Base-by-base conservation (phyloP, 2,888 invertebrate genomes). In the Fissipunctia ypsillon region DNA sequence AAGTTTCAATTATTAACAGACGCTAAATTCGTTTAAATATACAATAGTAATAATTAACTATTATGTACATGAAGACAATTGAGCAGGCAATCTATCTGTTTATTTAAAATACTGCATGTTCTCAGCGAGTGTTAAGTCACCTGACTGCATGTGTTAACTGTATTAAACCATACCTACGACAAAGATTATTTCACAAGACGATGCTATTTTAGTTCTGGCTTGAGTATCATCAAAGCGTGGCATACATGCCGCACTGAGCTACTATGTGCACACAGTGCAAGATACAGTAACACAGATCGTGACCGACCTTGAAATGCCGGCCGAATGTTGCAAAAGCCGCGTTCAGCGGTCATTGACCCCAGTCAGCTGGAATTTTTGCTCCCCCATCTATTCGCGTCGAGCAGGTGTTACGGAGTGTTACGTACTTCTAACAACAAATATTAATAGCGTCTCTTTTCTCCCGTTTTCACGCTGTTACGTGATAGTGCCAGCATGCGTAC, bases 121-220 rank as follows among this genome's bases (percentile, higher is more conserved):
- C 80, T 63, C 60, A 63, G 65, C 43, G 78, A 73, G 71, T 80
- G 86, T 66, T 48, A 54, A 71, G 84, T 90, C 91, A 91, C 88
- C 90, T 91, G 91, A 91, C 87, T 87, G 84, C 83, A 78, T 84
- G 87, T 85, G 78, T 80, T 72, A 79, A 84, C 80, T 77, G 59
- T 79, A 84, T 84, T 84, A 88, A 86, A 84, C 86, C 69, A 83
- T 84, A n/a, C n/a, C n/a, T n/a, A 86, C 86, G 87, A 85, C 80
- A 81, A 78, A 80, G 81, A 78, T 84, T 77, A 92, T 92, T 91
- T 91, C 91, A 88, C 92, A 91, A 91, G 94, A 93, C 91, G 91
- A 81, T 81, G 91, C 95, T 95, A 95, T 95, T 95, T 95, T 89
- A 84, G 94, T 92, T 88, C 94, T 95, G 94, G 95, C 94, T 90